A percentile compares a stretch with the other conserved stretches of the same genome.
phyloP scores from a whole-genome alignment of 2,888 invertebrate species.

The Melinaea menophilus region DNA sequence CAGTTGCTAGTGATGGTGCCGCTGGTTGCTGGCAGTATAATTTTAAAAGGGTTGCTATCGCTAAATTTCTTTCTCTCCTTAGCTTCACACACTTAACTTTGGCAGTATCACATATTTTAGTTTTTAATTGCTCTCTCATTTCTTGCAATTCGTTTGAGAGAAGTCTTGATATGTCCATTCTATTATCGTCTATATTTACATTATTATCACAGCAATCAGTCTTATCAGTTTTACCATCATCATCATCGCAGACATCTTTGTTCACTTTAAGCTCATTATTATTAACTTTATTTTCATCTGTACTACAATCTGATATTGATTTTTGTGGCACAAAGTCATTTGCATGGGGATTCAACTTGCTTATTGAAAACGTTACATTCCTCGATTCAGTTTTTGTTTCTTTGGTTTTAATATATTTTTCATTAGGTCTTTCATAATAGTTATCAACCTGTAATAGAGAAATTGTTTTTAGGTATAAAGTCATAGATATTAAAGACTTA shows the following conservation, averaged over 20 bases:
- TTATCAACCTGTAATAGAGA: constrained; percentile 34
- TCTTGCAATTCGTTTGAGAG: constrained; percentile 25
- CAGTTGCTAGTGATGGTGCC: neutral
- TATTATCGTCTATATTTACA: constrained; percentile 18
- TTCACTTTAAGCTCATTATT: too few relatives aligned
- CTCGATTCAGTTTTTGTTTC: constrained; percentile 10
- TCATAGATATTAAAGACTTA: neutral
- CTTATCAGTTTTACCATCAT: constrained; percentile 10
- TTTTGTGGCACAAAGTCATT: constrained; percentile 46
- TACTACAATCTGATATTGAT: too few relatives aligned
- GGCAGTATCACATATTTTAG: constrained; percentile 42
- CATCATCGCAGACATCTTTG: too few relatives aligned
- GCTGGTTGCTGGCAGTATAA: constrained; percentile 38
- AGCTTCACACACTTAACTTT: constrained; percentile 38
- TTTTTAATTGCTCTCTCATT: constrained; percentile 40
- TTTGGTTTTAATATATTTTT: neutral
- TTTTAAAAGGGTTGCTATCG: constrained; percentile 52
- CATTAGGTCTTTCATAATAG: constrained; percentile 15
- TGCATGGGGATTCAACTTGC: constrained; percentile 54
- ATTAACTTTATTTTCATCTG: too few relatives aligned
- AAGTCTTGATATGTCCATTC: constrained; percentile 20
- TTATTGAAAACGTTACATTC: constrained; percentile 34
- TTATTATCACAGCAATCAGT: constrained; percentile 23
- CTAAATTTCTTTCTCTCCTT: constrained; percentile 50
- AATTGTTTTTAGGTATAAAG: neutral